Evolutionary conservation across 2,113 vertebrate genomes (phyloP), one percentile per base, ranked within the genome.

Genomic region (Odontophorus gujanensis): DNA sequence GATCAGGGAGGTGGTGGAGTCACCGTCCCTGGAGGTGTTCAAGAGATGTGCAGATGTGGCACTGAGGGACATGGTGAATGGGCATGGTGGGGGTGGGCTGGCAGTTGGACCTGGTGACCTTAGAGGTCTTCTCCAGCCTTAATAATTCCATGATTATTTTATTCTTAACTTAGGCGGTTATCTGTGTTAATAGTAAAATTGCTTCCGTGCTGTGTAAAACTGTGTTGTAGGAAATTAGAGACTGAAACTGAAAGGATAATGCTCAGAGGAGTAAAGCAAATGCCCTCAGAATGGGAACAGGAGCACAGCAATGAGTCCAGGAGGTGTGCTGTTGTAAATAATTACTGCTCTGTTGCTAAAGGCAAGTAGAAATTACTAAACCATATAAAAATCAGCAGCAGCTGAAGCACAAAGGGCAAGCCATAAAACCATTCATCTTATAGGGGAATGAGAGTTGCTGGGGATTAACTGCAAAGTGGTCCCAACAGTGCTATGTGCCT

Each of bases 401-500:
- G 24, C 34, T 11, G 21, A 62, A 62, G 13, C 24, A 26, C 15
- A 17, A 38, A 36, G 9, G 14, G 24, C 15, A 26, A 38, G 32
- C 55, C 55, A 58, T 58, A 32, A n/a, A 19, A 58, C 7, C 55
- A 58, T n/a, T 32, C 48, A 67, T 30, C 18, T 11, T 53, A 34
- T 26, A 6, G 3, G 22, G 36, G 15, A 32, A n/a, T 48, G 20
- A 72, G 82, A 69, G 32, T 25, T 16, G 66, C 30, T n/a, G 4
- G 42, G 45, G 22, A 17, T n/a, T 51, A 24, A 11, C 65, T 50
- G 32, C 57, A 55, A 7, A 42, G 13, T 3, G 58, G 32, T 19
- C 24, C 11, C 47, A 62, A 13, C 0, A 0, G 18, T 34, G 28
- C 20, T 34, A 66, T 24, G 25, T 25, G 12, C 30, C 55, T 13